phyloP scores from a whole-genome alignment of 2,888 invertebrate species.

The Aleiodes testaceus region DNA sequence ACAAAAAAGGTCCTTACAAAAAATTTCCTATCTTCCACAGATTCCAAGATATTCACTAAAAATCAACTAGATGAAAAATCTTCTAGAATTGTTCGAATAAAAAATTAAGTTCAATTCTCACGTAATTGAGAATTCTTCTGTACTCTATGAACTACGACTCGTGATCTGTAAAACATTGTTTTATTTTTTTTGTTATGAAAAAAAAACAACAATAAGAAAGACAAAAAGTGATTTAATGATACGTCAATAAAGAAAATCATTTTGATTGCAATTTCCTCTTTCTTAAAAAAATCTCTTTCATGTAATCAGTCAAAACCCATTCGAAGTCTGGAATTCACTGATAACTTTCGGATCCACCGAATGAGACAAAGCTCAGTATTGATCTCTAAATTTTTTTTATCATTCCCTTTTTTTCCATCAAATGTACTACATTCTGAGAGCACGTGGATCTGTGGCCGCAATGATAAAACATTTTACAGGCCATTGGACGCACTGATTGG shows the following conservation, averaged over 20 bases:
- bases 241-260: constrained; percentile 60
- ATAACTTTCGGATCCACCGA: constrained; percentile 31
- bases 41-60: too few relatives aligned
- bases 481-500: constrained; percentile 49
- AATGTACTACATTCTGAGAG: constrained; percentile 13
- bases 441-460: constrained; percentile 38
- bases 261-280: constrained; percentile 52
- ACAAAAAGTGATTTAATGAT: constrained; percentile 61
- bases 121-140: too few relatives aligned
- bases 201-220: constrained; percentile 59
- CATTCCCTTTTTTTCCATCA: constrained; percentile 39
- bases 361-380: constrained; percentile 32
- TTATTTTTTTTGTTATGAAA: constrained; percentile 54
- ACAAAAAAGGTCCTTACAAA: too few relatives aligned
- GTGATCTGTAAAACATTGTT: too few relatives aligned
- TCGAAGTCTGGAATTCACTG: constrained; percentile 31
- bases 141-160: too few relatives aligned
- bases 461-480: constrained; percentile 54
- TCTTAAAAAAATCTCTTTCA: neutral
- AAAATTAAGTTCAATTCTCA: too few relatives aligned
- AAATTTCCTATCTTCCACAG: too few relatives aligned
- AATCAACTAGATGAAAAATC: too few relatives aligned
- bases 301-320: constrained; percentile 6
- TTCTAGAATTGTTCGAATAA: too few relatives aligned
- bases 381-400: constrained; percentile 10